Evolutionary conservation across 2,113 vertebrate species (phyloP), one percentile per base, ranked within the genome.

Genomic region (Galeopterus variegatus): DNA sequence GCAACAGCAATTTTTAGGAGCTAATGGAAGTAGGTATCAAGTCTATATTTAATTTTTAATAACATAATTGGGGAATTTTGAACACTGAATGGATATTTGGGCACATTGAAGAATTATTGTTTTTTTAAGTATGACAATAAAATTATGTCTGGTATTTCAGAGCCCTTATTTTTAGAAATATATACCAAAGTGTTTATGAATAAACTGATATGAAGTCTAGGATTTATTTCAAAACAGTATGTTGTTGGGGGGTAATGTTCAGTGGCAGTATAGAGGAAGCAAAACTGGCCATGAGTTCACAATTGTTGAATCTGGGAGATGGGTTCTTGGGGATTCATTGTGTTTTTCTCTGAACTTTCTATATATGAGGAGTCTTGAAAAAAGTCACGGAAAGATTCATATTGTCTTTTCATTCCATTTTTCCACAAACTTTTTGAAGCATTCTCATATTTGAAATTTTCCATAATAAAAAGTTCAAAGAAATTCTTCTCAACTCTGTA

Each of bases 1-100:
- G 89, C 99, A 99, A 26, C 98, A 96, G 94, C 99, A 99, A 41
- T 99, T 99, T 96, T 98, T 99, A 48, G 99, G 99, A 96, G 99
- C 96, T 15, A 98, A 98, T 94, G 99, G 99, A 95, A 98, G 99
- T 99, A 98, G 98, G 99, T 98, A 65, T 95, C 92, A 73, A n/a
- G 17, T 93, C 36, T 67, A 60, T 82, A 36, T 83, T 97, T 67
- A 65, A 65, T 83, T 82, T 64, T 65, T 80, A 58, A 64, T 86
- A 62, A 31, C 41, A 23, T 73, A 58, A 73, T 65, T 69, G 65
- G 36, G 76, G 14, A 76, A 58, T 81, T 95, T 88, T 72, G 73
- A 88, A 85, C 31, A 72, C 21, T 23, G 23, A 62, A 6, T 81
- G 6, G 36, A 31, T 92, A 64, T 72, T 62, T 84, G 24, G 56